Base-by-base conservation (phyloP, 1,140 invertebrate species). In the Drosophila lacteicornis region DNA sequence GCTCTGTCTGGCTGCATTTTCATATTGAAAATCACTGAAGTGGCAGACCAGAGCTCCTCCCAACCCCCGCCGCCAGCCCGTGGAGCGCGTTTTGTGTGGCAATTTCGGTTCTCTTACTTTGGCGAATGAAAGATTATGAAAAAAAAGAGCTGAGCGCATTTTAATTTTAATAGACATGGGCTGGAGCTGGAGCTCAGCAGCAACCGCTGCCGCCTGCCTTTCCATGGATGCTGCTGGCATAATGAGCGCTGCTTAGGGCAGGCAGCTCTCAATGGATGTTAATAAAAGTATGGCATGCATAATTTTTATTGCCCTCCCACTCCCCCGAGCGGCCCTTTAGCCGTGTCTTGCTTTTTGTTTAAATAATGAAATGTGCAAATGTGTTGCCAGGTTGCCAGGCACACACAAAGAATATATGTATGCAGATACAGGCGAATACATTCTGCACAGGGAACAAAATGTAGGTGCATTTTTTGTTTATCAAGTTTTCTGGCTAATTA, bases 1-100 rank as follows among this genome's bases (percentile, higher is more conserved):
- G 62, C 69, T 79, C 68, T 87, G 85, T 81, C 71, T 63, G 65
- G 55, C 67, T 84, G 80, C 84, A 87, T 88, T 83, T 87, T 87
- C 84, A 87, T 87, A 87, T 87, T 87, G 84, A 87, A 87, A 87
- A 90, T 87, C 84, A 87, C 69, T 87, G 80, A 87, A 87, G 85
- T 87, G 84, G 84, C 84, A 87, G 80, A 87, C 84, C 83, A 67
- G 68, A 67, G 68, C 78, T 65, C 63, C 77, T 61, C 33, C 43
- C 30, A 12, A 17, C 9, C 42, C 19, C 4, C 25, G 12, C 4
- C 15, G n/a, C 12, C 40, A 27, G 8, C 40, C 30, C 27, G 12
- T 47, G 33, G 19, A 36, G 43, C 51, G 67, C 63, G 66, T 73
- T 88, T 87, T 85, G 75, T 86, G 83, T 83, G 84, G 80, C 77